Conservation (phyloP, 2,113 vertebrate genomes). For the Corythaixoides concolor region DNA sequence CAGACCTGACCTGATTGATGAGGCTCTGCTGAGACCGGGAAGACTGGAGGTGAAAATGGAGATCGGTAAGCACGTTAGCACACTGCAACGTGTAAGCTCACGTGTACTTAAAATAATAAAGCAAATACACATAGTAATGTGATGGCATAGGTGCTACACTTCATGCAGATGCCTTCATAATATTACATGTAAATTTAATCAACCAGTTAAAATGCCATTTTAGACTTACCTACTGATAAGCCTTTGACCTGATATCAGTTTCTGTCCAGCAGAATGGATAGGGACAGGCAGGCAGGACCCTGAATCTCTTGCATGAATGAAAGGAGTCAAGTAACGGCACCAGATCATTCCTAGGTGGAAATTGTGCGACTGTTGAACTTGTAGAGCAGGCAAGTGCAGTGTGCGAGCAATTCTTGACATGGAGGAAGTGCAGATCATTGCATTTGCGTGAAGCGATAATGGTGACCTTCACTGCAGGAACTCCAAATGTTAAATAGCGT, state of each 20-base stretch:
- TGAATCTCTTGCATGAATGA: neutral
- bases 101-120: neutral
- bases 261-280: neutral
- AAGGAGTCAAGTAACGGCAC: neutral
- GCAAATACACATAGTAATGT: accelerated
- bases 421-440: neutral
- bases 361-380: neutral
- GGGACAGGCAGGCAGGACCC: neutral
- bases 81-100: neutral
- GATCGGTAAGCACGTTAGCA: slow-evolving; percentile 82
- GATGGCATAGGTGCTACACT: neutral
- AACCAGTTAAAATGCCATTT: neutral
- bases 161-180: neutral
- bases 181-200: neutral
- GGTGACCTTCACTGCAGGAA: neutral
- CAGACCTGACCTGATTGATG: slow-evolving; percentile 96
- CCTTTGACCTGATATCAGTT: neutral
- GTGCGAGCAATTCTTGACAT: neutral
- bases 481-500: neutral
- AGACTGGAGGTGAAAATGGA: slow-evolving; percentile 98
- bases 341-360: neutral
- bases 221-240: neutral
- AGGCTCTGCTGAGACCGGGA: slow-evolving; percentile 92
- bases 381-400: too few species aligned
- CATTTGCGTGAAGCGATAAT: neutral